Evolutionary conservation across 2,113 vertebrate species (phyloP), one percentile per base, ranked within the genome.

Genomic region (Melanerpes aurifrons): DNA sequence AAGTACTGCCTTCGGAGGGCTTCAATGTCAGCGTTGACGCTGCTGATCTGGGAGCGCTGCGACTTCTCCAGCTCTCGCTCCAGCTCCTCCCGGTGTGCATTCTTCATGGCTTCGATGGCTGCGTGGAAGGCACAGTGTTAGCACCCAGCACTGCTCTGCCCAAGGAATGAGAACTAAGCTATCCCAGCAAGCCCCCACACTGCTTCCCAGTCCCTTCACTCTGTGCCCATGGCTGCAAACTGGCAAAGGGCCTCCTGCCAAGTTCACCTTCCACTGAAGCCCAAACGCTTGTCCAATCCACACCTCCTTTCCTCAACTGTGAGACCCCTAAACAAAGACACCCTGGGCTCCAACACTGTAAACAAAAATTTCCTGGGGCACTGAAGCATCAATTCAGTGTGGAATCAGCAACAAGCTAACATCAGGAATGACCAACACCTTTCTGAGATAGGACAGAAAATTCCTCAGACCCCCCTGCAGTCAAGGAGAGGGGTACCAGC

Each of bases 61-160:
- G 97, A 98, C 96, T 99, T 99, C 95, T 99, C 99, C 97, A 99
- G 80, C 82, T 98, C 98, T 5, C 98, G 96, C 63, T 98, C 98
- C 96, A 98, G 95, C 83, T 99, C 99, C 95, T 99, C 99, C 40
- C 98, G 98, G 96, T 99, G 99, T 0, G 99, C 99, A 1, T 99
- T 99, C 97, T 99, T 99, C 99, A 99, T 99, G 94, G 99, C 99
- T 97, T 99, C 99, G 8, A 99, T 99, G 86, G 99, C 99, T 99
- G 86, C 0, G 43, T 20, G 77, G 74, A 70, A 12, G 40, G 70
- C 54, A 15, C 19, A 22, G 29, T 0, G 4, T 97, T 3, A 95
- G 79, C 31, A 29, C 68, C 12, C 48, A 19, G n/a, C 57, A 68
- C 20, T 2, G 0, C 22, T n/a, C 22, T 20, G 11, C 26, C 18